Base-by-base conservation (phyloP, 2,113 vertebrate genomes). In the Larimichthys polyactis region DNA sequence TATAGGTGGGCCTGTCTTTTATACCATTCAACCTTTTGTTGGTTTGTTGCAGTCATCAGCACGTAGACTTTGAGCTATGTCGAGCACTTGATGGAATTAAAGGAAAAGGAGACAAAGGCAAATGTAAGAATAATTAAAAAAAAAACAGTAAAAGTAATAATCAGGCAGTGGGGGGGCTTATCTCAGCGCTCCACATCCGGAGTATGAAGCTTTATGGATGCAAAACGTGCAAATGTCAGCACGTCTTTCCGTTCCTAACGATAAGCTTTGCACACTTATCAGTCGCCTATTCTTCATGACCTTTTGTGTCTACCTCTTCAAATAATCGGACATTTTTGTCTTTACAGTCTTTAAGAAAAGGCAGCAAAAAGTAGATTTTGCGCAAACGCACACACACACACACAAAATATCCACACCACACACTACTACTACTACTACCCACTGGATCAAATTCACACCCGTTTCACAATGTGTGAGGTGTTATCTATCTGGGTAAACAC, bases 401-500 rank as follows among this genome's bases (percentile, higher is more conserved):
- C 70, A 75, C 44, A 40, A 43, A 65, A 49, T 60, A 36, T 29
- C 15, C 7, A 54, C 66, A 27, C 27, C 27, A 27, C 27, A 27
- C 27, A 27, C 27, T 27, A 27, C 27, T 27, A 27, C 27, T 27
- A 27, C 62, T 9, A 36, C 62, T 46, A 58, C 44, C 15, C 22
- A 24, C 44, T 27, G 54, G 74, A 85, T 84, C 58, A 60, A 79
- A 86, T 82, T 67, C 71, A 70, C 75, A 57, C 66, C 57, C 75
- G 10, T 72, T 85, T 70, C 78, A 81, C 79, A 57, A 40, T 71
- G 77, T 78, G 66, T 40, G 68, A 83, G 70, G 81, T 76, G 86
- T 78, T 83, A 85, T 87, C 78, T 79, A 27, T 81, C 66, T 80
- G 80, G 64, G 71, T 84, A 89, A 89, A 90, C 87, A 82, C 80